A percentile compares a stretch with the other conserved stretches of the same genome.
Evolutionary conservation across 2,797 vertebrate species (phyloP).

Genomic region (Arrhamphus sclerolepis): DNA sequence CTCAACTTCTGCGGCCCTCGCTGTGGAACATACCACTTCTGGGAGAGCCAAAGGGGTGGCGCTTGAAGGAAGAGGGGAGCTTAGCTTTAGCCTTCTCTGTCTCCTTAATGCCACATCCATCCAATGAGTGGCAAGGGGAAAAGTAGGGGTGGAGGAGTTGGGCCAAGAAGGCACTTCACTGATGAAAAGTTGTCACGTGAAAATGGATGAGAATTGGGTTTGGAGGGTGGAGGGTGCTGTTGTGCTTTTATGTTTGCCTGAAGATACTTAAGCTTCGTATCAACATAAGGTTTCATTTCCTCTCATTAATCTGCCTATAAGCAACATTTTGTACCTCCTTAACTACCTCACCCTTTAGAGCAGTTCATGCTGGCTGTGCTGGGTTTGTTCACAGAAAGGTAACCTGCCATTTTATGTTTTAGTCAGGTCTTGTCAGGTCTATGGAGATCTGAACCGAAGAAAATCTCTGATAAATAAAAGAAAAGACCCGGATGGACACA

Average conservation of each 20-base stretch:
- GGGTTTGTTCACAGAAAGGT: slow-evolving; percentile 22
- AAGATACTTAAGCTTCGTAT: slow-evolving; percentile 69
- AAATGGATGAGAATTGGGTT: slow-evolving; percentile 65
- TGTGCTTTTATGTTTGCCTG: slow-evolving; percentile 82
- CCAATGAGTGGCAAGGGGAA: slow-evolving; percentile 54
- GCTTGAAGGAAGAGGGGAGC: slow-evolving; percentile 44
- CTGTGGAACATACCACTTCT: slow-evolving; percentile 80
- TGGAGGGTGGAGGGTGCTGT: slow-evolving; percentile 47
- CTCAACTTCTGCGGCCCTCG: slow-evolving; percentile 79
- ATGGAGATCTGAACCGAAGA: slow-evolving; percentile 40
- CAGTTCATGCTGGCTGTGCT: not conserved
- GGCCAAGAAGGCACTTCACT: slow-evolving; percentile 68
- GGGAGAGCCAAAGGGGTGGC: slow-evolving; percentile 71
- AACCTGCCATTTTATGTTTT: slow-evolving; percentile 25
- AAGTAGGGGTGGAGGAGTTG: slow-evolving; percentile 57
- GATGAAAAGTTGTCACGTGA: slow-evolving; percentile 79
- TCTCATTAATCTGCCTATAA: slow-evolving; percentile 30
- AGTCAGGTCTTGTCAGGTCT: slow-evolving; percentile 35
- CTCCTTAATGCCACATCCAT: slow-evolving; percentile 61
- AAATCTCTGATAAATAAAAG: slow-evolving; percentile 60
- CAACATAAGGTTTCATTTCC: slow-evolving; percentile 48
- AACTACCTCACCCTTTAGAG: slow-evolving; percentile 17
- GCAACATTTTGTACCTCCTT: not conserved
- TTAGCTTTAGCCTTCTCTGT: slow-evolving; percentile 40
- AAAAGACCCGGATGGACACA: slow-evolving; percentile 57